These are phyloP conservation scores for Triops cancriformis DNA, from an alignment of 1,140 invertebrate species.

Conservation along the genomic window DNA sequence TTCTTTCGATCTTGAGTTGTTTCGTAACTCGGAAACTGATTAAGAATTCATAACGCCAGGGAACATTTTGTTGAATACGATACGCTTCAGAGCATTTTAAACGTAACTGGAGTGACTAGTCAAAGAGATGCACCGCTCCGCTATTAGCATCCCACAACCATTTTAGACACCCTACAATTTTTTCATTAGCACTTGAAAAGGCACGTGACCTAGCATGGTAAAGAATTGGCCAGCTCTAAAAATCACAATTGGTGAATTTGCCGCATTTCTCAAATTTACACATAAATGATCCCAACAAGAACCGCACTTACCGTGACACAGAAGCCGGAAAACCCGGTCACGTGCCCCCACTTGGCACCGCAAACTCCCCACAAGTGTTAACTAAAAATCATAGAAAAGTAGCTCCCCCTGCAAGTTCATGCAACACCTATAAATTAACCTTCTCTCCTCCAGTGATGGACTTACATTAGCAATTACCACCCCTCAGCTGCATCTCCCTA, in stretches of 20 bases:
- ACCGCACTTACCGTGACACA: neutral
- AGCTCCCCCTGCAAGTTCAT: neutral
- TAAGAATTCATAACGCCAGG: no score
- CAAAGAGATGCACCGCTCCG: neutral
- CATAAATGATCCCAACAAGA: neutral
- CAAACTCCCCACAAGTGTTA: neutral
- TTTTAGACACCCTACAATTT: neutral
- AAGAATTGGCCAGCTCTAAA: neutral
- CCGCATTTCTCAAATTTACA: neutral
- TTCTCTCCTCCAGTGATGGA: neutral
- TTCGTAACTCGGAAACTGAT: no score
- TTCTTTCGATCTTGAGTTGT: no score
- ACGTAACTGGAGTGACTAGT: neutral
- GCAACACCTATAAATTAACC: conserved; percentile 6
- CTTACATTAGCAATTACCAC: conserved; percentile 14
- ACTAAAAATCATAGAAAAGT: conserved; percentile 1
- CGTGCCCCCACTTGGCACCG: neutral
- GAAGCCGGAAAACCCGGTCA: neutral
- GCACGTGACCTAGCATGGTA: neutral
- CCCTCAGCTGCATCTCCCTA: neutral
- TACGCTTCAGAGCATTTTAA: no score
- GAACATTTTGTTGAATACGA: no score
- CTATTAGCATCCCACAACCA: neutral
- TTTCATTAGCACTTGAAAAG: neutral
- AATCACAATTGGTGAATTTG: neutral